phyloP scores from a whole-genome alignment of 1,140 invertebrate species.

The Galendromus occidentalis region DNA sequence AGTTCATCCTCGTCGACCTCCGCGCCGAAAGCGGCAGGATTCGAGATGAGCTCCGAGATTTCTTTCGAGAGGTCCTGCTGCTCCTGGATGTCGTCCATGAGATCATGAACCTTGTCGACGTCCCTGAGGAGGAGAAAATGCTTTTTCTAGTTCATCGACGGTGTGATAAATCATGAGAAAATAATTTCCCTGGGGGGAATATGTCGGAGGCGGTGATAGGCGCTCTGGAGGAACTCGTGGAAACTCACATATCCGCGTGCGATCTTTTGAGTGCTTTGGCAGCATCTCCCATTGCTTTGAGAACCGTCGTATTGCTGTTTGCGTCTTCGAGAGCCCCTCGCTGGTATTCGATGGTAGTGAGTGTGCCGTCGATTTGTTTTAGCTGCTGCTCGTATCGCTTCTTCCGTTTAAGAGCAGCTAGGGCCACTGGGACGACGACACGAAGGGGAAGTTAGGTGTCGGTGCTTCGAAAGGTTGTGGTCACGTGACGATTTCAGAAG shows the following conservation, averaged over 20 bases:
- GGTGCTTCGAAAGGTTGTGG: no score
- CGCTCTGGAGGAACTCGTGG: not conserved
- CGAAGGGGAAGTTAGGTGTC: no score
- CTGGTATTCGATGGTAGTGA: slow-evolving; percentile 96
- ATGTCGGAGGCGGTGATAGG: no score
- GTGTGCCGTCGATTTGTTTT: slow-evolving; percentile 91
- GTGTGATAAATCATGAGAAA: no score
- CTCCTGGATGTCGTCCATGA: slow-evolving; percentile 99
- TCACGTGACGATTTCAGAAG: no score
- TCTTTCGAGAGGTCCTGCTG: slow-evolving; percentile 95
- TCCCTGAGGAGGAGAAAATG: slow-evolving; percentile 44
- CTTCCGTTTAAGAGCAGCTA: slow-evolving; percentile 91
- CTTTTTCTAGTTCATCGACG: no score
- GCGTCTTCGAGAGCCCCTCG: slow-evolving; percentile 91
- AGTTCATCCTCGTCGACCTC: slow-evolving; percentile 68
- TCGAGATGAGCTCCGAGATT: slow-evolving; percentile 95
- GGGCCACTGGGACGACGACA: slow-evolving; percentile 48
- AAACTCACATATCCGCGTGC: slow-evolving; percentile 80
- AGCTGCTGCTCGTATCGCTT: slow-evolving; percentile 93
- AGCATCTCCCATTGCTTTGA: slow-evolving; percentile 86
- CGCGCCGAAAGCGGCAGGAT: slow-evolving; percentile 79
- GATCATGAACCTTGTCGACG: slow-evolving; percentile 91
- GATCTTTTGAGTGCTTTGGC: slow-evolving; percentile 87
- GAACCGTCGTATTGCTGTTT: slow-evolving; percentile 93
- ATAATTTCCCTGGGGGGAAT: no score